These are phyloP conservation scores for Pristionchus japonicus DNA, from an alignment of 2,888 invertebrate species.

Conservation along the genomic window DNA sequence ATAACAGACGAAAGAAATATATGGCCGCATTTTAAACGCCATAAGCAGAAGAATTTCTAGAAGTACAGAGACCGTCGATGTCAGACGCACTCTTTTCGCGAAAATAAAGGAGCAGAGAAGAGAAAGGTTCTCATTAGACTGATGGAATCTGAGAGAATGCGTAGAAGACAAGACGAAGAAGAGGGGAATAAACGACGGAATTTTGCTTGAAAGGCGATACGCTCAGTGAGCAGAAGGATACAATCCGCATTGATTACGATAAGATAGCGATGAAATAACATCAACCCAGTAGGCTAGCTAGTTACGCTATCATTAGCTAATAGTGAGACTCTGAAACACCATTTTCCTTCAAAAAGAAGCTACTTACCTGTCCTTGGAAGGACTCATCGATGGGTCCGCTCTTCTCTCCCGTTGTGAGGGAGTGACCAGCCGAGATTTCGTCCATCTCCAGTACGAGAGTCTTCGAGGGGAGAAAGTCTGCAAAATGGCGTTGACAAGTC, in stretches of 20 bases:
- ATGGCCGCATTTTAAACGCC: background rate
- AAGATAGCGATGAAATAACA: background rate
- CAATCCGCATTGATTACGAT: background rate
- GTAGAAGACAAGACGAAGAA: background rate
- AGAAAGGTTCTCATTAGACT: background rate
- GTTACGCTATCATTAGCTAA: background rate
- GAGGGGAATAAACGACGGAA: background rate
- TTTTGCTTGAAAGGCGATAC: background rate
- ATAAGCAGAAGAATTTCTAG: background rate
- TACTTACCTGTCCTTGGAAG: constrained; percentile 35
- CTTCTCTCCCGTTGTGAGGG: constrained; percentile 48
- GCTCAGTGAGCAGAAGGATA: background rate
- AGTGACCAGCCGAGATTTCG: constrained; percentile 62
- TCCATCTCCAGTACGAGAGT: constrained; percentile 59
- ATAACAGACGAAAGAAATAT: background rate
- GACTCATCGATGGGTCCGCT: background rate
- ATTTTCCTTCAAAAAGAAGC: no score
- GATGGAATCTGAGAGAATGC: background rate
- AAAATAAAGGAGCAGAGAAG: background rate
- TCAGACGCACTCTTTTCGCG: background rate
- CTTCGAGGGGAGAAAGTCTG: constrained; percentile 55
- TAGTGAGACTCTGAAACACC: no score
- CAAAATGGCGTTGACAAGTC: no score
- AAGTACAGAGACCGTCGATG: background rate
- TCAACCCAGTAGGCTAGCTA: no score